These are phyloP conservation scores for Drosophila ogumai DNA, from an alignment of 1,140 invertebrate species.

Conservation along the genomic window DNA sequence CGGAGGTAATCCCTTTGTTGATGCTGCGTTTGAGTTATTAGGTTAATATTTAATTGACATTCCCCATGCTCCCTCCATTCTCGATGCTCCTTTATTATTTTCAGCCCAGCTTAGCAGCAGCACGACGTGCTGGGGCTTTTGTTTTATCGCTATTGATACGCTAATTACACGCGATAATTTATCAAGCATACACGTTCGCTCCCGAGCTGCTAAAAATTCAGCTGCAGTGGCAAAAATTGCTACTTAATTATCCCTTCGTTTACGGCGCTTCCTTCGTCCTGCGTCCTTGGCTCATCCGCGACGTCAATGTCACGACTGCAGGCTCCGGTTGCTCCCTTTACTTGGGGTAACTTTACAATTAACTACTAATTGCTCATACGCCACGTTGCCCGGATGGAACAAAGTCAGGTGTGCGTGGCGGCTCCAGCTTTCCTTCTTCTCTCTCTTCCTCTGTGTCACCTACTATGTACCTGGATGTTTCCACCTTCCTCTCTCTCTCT, in stretches of 20 bases:
- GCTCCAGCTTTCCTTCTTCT: conserved; percentile 2
- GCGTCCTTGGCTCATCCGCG: conserved; percentile 8
- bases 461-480: neutral
- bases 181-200: conserved; percentile 40
- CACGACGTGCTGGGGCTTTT: conserved; percentile 26
- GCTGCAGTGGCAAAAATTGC: conserved; percentile 78
- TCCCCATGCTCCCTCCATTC: conserved; percentile 1
- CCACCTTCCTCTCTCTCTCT: conserved; percentile 5
- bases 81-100: conserved; percentile 14
- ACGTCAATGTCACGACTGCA: conserved; percentile 76
- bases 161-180: conserved; percentile 78
- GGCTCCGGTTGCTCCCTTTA: conserved; percentile 33
- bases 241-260: conserved; percentile 69
- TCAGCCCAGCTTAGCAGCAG: conserved; percentile 16
- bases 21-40: conserved; percentile 47
- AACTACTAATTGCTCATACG: conserved; percentile 82
- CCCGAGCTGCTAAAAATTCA: conserved; percentile 67
- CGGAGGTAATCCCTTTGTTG: conserved; percentile 19
- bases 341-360: conserved; percentile 76
- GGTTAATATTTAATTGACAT: conserved; percentile 65
- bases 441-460: neutral
- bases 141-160: conserved; percentile 70
- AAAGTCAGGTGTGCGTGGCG: conserved; percentile 59
- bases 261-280: neutral
- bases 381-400: conserved; percentile 69